Evolutionary conservation across 1,140 invertebrate genomes (phyloP).

Genomic region (Amyelois transitella): DNA sequence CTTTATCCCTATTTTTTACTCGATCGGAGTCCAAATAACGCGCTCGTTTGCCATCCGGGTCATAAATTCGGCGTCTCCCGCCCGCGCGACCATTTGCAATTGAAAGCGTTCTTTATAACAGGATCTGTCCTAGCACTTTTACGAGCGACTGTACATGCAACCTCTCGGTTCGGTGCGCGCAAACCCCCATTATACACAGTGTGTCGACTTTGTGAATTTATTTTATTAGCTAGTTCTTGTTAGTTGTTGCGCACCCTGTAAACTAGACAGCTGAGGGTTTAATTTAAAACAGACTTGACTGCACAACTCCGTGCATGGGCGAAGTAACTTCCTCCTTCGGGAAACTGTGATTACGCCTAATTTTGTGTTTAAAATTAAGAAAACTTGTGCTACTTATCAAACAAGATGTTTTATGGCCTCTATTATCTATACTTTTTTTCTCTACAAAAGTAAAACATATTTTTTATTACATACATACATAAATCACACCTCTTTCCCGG

Average conservation of each 20-base stretch:
- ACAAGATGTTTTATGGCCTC: too few relatives aligned
- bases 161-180: background rate
- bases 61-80: constrained; percentile 58
- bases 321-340: background rate
- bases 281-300: background rate
- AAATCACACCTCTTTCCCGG: too few relatives aligned
- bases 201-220: constrained; percentile 12
- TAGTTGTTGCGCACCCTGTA: background rate
- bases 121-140: constrained; percentile 61
- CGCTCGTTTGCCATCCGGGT: constrained; percentile 46
- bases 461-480: too few relatives aligned
- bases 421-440: too few relatives aligned
- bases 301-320: background rate
- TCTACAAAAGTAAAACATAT: too few relatives aligned
- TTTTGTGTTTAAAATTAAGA: background rate
- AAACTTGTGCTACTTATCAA: too few relatives aligned
- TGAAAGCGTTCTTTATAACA: constrained; percentile 68
- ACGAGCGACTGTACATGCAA: constrained; percentile 47
- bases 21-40: constrained; percentile 46
- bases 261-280: background rate
- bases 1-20: constrained; percentile 40
- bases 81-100: constrained; percentile 62
- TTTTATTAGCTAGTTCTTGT: constrained; percentile 13
- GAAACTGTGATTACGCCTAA: background rate
- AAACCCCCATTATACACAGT: constrained; percentile 3